phyloP scores from a whole-genome alignment of 2,113 vertebrate genomes.

The Danio rerio region GRCz12tu NC_133180.1:42786501-42787000 shows the following conservation, averaged over 20 bases:
- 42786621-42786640: neutral
- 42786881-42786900: neutral
- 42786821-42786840: neutral
- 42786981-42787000: slow-evolving; percentile 14
- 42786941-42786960: neutral
- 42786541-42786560: neutral
- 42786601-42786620: neutral
- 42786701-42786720: no score
- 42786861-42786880: neutral
- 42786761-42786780: neutral
- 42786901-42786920: neutral
- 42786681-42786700: neutral
- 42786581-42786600: neutral
- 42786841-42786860: neutral
- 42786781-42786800: neutral
- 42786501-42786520: neutral
- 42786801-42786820: neutral
- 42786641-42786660: neutral
- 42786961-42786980: slow-evolving; percentile 22
- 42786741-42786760: no score
- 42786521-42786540: no score
- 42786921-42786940: neutral
- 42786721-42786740: neutral
- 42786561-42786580: neutral
- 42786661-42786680: neutral